A percentile compares a stretch with the other conserved stretches of the same genome.
Evolutionary conservation across 2,113 vertebrate species (phyloP).

Genomic region (Alosa alosa): DNA sequence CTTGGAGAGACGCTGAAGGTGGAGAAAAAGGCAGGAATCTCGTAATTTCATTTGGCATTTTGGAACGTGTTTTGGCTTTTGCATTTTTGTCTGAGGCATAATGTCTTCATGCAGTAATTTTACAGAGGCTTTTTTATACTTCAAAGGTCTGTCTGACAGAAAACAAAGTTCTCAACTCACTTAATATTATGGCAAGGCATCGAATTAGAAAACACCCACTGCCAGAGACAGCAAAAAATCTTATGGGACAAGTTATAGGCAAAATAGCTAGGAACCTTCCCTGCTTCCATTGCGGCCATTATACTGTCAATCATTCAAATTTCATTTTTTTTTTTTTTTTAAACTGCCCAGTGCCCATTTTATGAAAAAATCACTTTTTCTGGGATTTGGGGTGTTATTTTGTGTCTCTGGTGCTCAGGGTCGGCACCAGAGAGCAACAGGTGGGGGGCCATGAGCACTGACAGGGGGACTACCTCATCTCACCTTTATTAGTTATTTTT

Average conservation of each 20-base stretch:
- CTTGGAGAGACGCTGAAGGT: background rate
- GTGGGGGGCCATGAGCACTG: too few relatives aligned
- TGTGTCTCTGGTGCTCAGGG: too few relatives aligned
- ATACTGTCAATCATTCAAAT: background rate
- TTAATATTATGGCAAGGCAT: slow-evolving; percentile 7
- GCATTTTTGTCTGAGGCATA: slow-evolving; percentile 22
- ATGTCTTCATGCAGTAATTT: slow-evolving; percentile 2
- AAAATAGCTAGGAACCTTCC: background rate
- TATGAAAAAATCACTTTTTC: too few relatives aligned
- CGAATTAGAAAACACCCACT: background rate
- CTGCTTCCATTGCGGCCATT: background rate
- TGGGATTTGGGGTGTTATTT: too few relatives aligned
- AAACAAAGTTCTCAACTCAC: background rate
- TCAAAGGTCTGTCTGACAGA: slow-evolving; percentile 18
- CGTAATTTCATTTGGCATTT: slow-evolving; percentile 32
- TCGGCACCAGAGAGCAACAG: too few relatives aligned
- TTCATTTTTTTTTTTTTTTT: too few relatives aligned
- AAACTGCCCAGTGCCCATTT: too few relatives aligned
- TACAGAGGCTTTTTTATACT: background rate
- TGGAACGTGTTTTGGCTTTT: slow-evolving; percentile 24
- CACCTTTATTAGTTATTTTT: too few relatives aligned
- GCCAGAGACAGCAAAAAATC: background rate
- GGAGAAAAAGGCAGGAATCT: slow-evolving; percentile 11
- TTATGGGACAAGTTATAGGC: background rate
- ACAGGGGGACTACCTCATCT: too few relatives aligned